These are phyloP conservation scores for Drosophila ohnishii DNA, from an alignment of 1,140 invertebrate species.

Conservation along the genomic window DNA sequence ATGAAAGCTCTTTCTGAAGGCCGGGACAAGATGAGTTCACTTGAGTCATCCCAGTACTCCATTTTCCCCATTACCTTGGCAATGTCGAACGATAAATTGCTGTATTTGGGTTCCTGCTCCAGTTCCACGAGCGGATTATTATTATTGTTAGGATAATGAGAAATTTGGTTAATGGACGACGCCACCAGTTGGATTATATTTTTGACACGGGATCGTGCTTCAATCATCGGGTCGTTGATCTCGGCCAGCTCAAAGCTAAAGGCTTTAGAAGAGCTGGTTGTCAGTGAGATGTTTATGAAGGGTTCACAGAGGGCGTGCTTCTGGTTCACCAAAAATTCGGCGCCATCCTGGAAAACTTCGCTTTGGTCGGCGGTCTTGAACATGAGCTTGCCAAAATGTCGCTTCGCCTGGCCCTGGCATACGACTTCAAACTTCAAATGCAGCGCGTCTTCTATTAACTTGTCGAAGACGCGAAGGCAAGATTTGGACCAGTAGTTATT, in stretches of 20 bases:
- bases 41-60: background rate
- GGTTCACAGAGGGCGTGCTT: slow-evolving; percentile 1
- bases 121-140: background rate
- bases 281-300: no score
- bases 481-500: slow-evolving; percentile 19
- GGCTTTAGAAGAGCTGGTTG: background rate
- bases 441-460: slow-evolving; percentile 8
- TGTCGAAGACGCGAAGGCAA: background rate
- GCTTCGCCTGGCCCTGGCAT: background rate
- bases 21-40: background rate
- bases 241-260: slow-evolving; percentile 9
- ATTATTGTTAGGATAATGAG: background rate
- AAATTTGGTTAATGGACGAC: background rate
- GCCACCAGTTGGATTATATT: slow-evolving; percentile 20
- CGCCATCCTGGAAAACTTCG: slow-evolving; percentile 6
- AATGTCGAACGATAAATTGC: background rate
- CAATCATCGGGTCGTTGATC: slow-evolving; percentile 13
- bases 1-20: background rate
- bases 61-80: background rate
- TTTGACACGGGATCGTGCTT: background rate
- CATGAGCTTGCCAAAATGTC: slow-evolving; percentile 35
- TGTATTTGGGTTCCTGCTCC: background rate
- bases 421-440: background rate
- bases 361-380: background rate
- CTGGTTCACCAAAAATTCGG: slow-evolving; percentile 6